These are phyloP conservation scores for Oenanthe melanoleuca DNA, from an alignment of 2,113 vertebrate genomes.

Conservation along the genomic window DNA sequence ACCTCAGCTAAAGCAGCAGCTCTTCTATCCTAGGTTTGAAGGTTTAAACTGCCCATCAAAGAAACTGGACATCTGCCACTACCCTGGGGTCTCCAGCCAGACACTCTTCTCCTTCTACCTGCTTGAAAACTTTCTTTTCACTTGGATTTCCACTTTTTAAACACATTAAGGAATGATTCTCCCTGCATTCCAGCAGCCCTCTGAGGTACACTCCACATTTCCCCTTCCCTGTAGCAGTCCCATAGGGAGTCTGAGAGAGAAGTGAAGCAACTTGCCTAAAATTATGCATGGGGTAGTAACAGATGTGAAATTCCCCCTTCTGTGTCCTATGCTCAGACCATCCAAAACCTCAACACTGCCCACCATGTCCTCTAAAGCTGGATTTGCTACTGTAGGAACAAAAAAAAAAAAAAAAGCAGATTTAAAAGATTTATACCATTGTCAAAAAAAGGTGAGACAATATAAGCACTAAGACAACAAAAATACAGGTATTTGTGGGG, in stretches of 20 bases:
- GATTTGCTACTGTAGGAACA: not conserved
- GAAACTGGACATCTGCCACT: not conserved
- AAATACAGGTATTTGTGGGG: not conserved
- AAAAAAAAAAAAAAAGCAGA: not conserved
- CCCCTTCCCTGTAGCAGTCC: not conserved
- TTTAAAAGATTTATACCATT: not conserved
- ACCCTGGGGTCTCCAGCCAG: not conserved
- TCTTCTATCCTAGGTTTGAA: not conserved
- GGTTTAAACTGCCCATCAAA: not conserved
- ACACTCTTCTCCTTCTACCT: not conserved
- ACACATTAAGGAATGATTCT: not conserved
- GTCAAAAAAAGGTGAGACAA: not conserved
- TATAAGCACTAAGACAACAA: not conserved
- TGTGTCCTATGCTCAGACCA: not conserved
- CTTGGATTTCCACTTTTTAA: not conserved
- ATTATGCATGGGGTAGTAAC: not conserved
- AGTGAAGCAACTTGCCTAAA: not conserved
- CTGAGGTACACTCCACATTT: not conserved
- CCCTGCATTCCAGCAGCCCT: not conserved
- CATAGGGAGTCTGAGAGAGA: not conserved
- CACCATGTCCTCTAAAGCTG: not conserved
- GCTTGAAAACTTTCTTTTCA: not conserved
- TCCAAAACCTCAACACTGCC: not conserved
- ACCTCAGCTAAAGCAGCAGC: conserved; percentile 31
- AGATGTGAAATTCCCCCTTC: not conserved